Percentiles rank a stretch among this genome's conserved stretches.
phyloP scores from a whole-genome alignment of 2,797 vertebrate genomes.

The Bufotes viridis region DNA sequence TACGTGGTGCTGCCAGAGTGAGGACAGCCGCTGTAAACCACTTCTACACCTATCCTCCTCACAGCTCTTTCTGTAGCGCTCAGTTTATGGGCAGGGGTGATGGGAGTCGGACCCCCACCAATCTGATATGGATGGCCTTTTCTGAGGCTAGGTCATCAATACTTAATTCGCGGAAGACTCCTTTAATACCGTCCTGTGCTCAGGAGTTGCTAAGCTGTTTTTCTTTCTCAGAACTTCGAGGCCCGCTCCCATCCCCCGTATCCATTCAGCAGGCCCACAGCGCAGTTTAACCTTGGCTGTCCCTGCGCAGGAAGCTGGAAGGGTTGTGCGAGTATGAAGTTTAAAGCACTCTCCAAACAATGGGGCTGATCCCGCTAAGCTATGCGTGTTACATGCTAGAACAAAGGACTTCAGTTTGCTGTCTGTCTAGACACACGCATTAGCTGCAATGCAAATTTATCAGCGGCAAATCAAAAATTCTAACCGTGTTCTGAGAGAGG shows the following conservation, averaged over 20 bases:
- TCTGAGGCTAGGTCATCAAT: no score
- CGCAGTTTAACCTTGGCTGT: constrained; percentile 30
- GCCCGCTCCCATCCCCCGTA: neutral
- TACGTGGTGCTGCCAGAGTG: no score
- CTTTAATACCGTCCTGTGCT: neutral
- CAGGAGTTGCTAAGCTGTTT: neutral
- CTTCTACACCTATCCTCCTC: no score
- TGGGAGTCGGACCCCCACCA: no score
- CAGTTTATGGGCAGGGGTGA: no score
- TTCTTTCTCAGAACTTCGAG: neutral
- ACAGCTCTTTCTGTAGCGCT: no score
- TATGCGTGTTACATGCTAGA: constrained; percentile 35
- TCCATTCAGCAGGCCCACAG: neutral
- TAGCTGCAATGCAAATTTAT: constrained; percentile 58
- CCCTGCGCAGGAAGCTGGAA: constrained; percentile 15
- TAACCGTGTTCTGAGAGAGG: constrained; percentile 39
- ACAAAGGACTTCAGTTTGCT: constrained; percentile 46
- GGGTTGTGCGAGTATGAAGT: constrained; percentile 17
- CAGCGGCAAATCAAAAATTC: constrained; percentile 50
- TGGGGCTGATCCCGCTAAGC: constrained; percentile 42
- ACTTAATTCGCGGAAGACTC: neutral
- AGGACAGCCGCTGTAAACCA: no score
- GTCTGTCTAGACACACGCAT: constrained; percentile 57
- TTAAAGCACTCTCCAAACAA: constrained; percentile 39
- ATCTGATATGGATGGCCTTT: no score